Percentiles rank a stretch among this genome's conserved stretches.
Conservation (phyloP, 2,113 vertebrate genomes). For the Epinephelus moara region DNA sequence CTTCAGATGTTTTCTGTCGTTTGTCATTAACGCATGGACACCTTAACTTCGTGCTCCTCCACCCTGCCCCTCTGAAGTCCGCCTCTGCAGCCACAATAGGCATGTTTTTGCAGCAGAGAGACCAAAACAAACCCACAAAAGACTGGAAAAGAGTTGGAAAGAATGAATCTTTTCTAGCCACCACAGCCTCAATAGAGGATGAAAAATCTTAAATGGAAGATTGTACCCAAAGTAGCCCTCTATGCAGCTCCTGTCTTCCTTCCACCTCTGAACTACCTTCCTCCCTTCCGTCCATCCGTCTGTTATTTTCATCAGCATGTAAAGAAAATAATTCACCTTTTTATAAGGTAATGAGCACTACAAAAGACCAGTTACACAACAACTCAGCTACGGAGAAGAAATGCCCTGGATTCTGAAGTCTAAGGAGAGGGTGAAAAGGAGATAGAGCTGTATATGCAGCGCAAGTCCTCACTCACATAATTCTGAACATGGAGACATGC, state of each 20-base stretch:
- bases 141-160: conserved; percentile 17
- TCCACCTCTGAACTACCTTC: conserved; percentile 54
- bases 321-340: conserved; percentile 31
- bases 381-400: conserved; percentile 24
- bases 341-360: conserved; percentile 10
- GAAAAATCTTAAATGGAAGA: background rate
- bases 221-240: conserved; percentile 55
- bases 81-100: conserved; percentile 52
- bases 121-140: conserved; percentile 30
- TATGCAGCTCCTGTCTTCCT: conserved; percentile 78
- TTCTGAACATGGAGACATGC: conserved; percentile 19
- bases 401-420: conserved; percentile 52
- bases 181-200: conserved; percentile 26
- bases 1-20: conserved; percentile 29
- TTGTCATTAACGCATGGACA: conserved; percentile 68
- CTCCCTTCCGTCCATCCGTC: conserved; percentile 37
- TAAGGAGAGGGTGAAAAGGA: conserved; percentile 33
- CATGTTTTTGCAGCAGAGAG: conserved; percentile 52
- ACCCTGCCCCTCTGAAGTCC: conserved; percentile 21
- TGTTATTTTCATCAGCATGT: conserved; percentile 49
- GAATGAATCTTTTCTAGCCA: conserved; percentile 25
- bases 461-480: conserved; percentile 28
- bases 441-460: conserved; percentile 42
- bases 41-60: conserved; percentile 31
- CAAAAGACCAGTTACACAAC: background rate